Evolutionary conservation across 1,140 invertebrate genomes (phyloP).

Genomic region (Drosophila subpulchrella): DNA sequence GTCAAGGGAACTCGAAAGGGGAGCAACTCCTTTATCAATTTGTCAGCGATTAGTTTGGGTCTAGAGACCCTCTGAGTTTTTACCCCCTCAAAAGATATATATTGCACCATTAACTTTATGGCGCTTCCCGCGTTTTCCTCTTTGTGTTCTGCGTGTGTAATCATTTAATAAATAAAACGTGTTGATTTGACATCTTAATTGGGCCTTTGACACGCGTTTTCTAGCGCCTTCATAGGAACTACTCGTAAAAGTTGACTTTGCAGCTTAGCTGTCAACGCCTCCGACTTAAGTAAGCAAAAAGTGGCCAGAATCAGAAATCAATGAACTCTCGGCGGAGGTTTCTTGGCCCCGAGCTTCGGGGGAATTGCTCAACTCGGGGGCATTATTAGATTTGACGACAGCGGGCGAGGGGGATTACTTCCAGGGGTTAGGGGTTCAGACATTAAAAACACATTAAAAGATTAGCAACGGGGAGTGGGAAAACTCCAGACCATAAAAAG

Average conservation of each 20-base stretch:
- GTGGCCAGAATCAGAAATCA: conserved; percentile 57
- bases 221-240: conserved; percentile 14
- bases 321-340: conserved; percentile 67
- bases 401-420: not conserved
- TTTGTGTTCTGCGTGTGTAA: conserved; percentile 51
- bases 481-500: not conserved
- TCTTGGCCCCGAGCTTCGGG: conserved; percentile 39
- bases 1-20: conserved; percentile 27
- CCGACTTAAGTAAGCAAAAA: not conserved
- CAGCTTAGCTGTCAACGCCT: conserved; percentile 41
- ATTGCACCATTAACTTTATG: conserved; percentile 51
- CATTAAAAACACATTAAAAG: conserved; percentile 76
- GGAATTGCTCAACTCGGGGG: conserved; percentile 50
- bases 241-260: conserved; percentile 30
- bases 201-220: conserved; percentile 62
- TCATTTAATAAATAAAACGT: conserved; percentile 77
- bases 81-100: conserved; percentile 10
- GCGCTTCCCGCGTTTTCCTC: conserved; percentile 26
- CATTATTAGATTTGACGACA: conserved; percentile 62
- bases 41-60: conserved; percentile 55
- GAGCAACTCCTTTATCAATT: conserved; percentile 53
- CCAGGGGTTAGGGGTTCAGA: not conserved
- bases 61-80: not conserved
- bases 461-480: conserved; percentile 21
- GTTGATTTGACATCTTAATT: conserved; percentile 82